A percentile compares a stretch with the other conserved stretches of the same genome.
Conservation (phyloP, 30 jellyfish, hydroid and myxozoan genomes). For the Sanderia malayensis region DNA sequence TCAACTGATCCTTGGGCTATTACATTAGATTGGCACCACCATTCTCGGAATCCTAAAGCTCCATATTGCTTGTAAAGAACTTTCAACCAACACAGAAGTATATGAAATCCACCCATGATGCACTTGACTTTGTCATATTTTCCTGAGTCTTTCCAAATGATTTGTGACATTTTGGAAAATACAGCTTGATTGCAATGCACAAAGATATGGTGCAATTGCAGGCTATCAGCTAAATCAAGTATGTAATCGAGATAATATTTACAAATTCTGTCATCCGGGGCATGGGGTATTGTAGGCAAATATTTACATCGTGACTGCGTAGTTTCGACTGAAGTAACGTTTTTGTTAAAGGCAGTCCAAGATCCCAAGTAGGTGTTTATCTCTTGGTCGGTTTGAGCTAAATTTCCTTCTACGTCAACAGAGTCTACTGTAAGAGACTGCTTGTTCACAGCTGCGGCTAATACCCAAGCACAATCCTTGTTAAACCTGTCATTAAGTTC, state of each 20-base stretch:
- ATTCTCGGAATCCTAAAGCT: conserved; percentile 14
- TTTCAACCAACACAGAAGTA: conserved; percentile 15
- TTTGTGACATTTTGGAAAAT: conserved; percentile 21
- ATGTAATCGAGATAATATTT: conserved; percentile 21
- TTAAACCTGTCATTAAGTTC: conserved; percentile 8
- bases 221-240: conserved; percentile 13
- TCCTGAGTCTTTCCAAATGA: conserved; percentile 21
- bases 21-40: not conserved
- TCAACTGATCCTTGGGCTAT: not conserved
- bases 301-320: conserved; percentile 15
- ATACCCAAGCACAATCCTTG: conserved; percentile 16
- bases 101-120: conserved; percentile 16
- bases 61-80: conserved; percentile 18
- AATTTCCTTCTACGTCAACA: conserved; percentile 3
- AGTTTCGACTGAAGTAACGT: conserved; percentile 12
- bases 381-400: conserved; percentile 15
- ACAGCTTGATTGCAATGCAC: conserved; percentile 23
- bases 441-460: conserved; percentile 18
- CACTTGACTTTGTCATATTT: conserved; percentile 10
- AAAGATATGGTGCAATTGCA: conserved; percentile 15
- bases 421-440: conserved; percentile 6
- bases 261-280: conserved; percentile 20
- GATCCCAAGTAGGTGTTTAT: conserved; percentile 13
- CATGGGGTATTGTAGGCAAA: conserved; percentile 18
- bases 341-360: conserved; percentile 16